phyloP scores from a whole-genome alignment of 2,888 invertebrate genomes.

The Cerceris ruficornis region DNA sequence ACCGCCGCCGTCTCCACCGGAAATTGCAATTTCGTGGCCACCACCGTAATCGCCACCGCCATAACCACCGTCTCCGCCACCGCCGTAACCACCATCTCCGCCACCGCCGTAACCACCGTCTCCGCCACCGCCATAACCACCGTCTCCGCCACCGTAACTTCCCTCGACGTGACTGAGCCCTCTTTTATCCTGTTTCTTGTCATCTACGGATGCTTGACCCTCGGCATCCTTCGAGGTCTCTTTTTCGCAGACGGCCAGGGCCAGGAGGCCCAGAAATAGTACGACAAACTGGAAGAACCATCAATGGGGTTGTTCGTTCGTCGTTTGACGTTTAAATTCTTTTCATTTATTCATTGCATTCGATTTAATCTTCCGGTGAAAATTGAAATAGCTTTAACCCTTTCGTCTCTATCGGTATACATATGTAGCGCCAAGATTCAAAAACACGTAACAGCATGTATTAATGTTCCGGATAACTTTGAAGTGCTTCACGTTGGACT shows the following conservation, averaged over 20 bases:
- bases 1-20: conserved; percentile 49
- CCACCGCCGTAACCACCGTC: conserved; percentile 64
- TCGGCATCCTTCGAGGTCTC: conserved; percentile 48
- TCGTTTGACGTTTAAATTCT: no score
- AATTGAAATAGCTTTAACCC: no score
- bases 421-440: background rate
- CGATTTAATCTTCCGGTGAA: background rate
- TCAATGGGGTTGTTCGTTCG: background rate
- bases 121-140: conserved; percentile 67
- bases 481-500: no score
- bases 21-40: conserved; percentile 22
- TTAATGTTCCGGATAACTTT: no score
- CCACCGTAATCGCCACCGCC: conserved; percentile 60
- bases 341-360: background rate
- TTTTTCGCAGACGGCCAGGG: conserved; percentile 68
- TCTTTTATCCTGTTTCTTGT: conserved; percentile 90
- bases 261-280: conserved; percentile 72
- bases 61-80: conserved; percentile 53
- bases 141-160: conserved; percentile 46
- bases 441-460: background rate
- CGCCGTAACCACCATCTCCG: conserved; percentile 41
- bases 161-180: conserved; percentile 84
- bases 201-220: conserved; percentile 73
- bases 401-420: no score
- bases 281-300: conserved; percentile 61